Evolutionary conservation across 2,113 vertebrate genomes (phyloP).

Genomic region (Panthera tigris): DNA sequence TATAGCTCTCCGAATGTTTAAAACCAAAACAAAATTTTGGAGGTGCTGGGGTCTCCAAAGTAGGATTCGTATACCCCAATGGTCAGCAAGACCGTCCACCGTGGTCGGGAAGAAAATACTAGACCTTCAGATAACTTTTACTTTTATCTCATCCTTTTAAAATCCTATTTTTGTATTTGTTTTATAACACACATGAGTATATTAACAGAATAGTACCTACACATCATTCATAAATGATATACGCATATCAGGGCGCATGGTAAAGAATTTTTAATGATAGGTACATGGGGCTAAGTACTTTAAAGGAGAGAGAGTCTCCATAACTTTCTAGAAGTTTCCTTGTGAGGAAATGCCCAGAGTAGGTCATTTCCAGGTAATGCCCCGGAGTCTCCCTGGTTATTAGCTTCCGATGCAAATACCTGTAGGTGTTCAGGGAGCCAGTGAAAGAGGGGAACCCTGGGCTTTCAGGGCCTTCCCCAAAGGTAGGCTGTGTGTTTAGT

Average conservation of each 20-base stretch:
- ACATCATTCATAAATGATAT: neutral
- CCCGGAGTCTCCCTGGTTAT: neutral
- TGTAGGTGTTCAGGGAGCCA: neutral
- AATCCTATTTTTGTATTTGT: neutral
- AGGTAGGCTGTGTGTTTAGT: neutral
- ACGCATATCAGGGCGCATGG: neutral
- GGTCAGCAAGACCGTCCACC: neutral
- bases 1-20: neutral
- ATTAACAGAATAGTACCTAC: neutral
- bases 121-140: neutral
- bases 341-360: neutral
- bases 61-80: neutral
- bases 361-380: neutral
- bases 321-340: neutral
- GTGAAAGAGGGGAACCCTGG: neutral
- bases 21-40: neutral
- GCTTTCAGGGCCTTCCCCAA: neutral
- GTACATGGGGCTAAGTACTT: neutral
- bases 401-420: neutral
- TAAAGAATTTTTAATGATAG: neutral
- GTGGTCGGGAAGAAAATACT: neutral
- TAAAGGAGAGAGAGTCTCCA: neutral
- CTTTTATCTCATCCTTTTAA: neutral
- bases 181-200: neutral
- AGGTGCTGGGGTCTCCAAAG: neutral